phyloP scores from a whole-genome alignment of 1,140 invertebrate species.

The Meloidogyne floridensis region DNA sequence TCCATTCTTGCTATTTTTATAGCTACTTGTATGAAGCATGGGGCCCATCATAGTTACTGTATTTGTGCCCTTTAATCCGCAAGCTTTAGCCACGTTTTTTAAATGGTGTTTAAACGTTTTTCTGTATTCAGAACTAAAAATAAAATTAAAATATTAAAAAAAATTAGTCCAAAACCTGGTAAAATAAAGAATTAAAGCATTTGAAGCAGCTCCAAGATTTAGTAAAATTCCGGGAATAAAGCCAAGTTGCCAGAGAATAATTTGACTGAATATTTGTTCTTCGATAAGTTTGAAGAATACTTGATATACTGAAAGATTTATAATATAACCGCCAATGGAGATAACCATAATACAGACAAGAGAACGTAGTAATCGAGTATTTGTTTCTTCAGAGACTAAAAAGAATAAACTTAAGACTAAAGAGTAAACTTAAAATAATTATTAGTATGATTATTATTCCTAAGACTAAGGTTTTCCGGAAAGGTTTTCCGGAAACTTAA shows the following conservation, averaged over 20 bases:
- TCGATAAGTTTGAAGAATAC: neutral
- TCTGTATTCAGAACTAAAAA: neutral
- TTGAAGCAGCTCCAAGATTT: conserved; percentile 8
- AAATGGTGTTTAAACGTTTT: neutral
- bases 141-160: too few relatives aligned
- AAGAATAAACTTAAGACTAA: neutral
- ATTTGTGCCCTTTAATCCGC: neutral
- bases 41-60: neutral
- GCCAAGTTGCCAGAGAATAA: conserved; percentile 4
- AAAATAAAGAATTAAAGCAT: conserved; percentile 18
- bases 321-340: conserved; percentile 15
- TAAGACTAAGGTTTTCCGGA: too few relatives aligned
- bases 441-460: too few relatives aligned
- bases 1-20: neutral
- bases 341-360: conserved; percentile 22
- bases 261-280: neutral
- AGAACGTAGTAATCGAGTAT: conserved; percentile 21
- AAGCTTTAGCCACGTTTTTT: neutral
- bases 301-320: conserved; percentile 13
- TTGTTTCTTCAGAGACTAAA: conserved; percentile 16
- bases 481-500: too few relatives aligned
- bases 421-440: neutral
- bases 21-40: neutral
- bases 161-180: neutral
- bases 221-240: conserved; percentile 30